A percentile compares a stretch with the other conserved stretches of the same genome.
phyloP scores from a whole-genome alignment of 2,888 invertebrate species.

The Agrochola lota region DNA sequence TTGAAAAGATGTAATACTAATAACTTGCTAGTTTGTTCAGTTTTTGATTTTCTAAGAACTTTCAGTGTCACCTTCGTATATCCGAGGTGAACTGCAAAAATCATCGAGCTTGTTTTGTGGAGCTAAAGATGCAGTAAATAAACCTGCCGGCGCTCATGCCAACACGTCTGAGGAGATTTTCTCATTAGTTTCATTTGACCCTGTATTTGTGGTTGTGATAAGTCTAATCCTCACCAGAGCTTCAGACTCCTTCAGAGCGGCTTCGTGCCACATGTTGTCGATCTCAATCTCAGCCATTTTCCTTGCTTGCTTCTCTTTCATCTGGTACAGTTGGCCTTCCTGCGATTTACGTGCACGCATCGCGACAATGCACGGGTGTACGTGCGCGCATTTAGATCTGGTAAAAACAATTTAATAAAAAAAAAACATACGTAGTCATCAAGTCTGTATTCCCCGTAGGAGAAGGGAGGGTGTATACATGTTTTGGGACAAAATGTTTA shows the following conservation, averaged over 20 bases:
- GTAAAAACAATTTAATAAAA: neutral
- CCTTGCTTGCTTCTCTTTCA: conserved; percentile 90
- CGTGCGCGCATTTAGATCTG: conserved; percentile 87
- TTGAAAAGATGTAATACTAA: too few species aligned
- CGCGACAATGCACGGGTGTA: conserved; percentile 79
- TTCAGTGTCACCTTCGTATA: too few species aligned
- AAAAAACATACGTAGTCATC: neutral
- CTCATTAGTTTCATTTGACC: too few species aligned
- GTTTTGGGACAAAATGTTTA: too few species aligned
- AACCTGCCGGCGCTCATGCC: too few species aligned
- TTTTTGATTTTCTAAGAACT: too few species aligned
- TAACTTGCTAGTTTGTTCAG: too few species aligned
- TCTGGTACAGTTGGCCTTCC: conserved; percentile 91
- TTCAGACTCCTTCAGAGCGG: conserved; percentile 90
- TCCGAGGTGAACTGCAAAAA: too few species aligned
- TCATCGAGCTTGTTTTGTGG: too few species aligned
- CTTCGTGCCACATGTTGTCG: conserved; percentile 91
- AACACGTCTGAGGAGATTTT: neutral
- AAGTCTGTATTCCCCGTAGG: neutral
- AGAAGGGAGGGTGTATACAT: too few species aligned
- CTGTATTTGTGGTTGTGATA: neutral
- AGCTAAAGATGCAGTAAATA: too few species aligned
- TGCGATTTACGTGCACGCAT: conserved; percentile 88
- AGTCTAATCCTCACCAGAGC: conserved; percentile 80
- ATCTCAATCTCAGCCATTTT: conserved; percentile 89